These are phyloP conservation scores for Tychaedon coryphoeus DNA, from an alignment of 2,113 vertebrate genomes.

Conservation along the genomic window DNA sequence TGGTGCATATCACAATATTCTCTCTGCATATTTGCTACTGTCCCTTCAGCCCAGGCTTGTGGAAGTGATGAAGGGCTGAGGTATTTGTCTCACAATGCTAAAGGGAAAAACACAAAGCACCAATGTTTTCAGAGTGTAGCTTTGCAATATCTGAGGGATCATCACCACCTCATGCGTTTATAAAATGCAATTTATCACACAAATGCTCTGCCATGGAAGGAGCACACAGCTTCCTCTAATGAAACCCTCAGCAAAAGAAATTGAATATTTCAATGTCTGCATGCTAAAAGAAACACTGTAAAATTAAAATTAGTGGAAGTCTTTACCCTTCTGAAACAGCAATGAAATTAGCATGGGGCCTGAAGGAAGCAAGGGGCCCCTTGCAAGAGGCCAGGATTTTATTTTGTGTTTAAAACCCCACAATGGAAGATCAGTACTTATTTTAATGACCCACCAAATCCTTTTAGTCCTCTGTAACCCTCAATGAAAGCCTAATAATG, in stretches of 20 bases:
- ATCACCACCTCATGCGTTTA: neutral
- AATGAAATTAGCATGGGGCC: neutral
- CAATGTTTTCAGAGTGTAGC: neutral
- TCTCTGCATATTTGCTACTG: neutral
- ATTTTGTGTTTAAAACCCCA: conserved; percentile 7
- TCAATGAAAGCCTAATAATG: neutral
- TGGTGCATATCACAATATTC: neutral
- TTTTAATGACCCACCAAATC: neutral
- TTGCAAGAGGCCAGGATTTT: neutral
- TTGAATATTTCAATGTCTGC: neutral
- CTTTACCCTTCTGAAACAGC: neutral
- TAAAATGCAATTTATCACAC: neutral
- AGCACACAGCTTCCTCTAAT: neutral
- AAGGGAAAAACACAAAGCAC: neutral
- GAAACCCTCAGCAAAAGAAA: neutral
- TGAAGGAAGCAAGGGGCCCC: neutral
- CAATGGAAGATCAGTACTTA: neutral
- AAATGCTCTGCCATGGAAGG: neutral
- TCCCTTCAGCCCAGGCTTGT: neutral
- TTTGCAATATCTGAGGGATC: neutral
- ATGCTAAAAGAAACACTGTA: neutral
- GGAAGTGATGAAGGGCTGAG: neutral
- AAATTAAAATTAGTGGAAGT: neutral
- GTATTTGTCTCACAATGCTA: neutral
- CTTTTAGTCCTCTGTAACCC: neutral